phyloP scores from a whole-genome alignment of 1,140 invertebrate species.

The Lerema accius region DNA sequence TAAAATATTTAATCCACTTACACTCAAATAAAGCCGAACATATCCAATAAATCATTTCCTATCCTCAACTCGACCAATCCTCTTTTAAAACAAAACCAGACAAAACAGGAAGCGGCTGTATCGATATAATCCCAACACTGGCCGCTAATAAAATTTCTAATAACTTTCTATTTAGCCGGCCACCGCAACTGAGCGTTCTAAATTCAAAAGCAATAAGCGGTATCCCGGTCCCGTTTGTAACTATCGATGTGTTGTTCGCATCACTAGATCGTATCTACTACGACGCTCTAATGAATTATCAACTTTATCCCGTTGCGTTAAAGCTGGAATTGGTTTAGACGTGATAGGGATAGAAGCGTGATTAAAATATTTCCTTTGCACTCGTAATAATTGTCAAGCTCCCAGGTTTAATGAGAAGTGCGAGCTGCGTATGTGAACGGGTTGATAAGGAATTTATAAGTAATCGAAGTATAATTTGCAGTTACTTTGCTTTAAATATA shows the following conservation, averaged over 20 bases:
- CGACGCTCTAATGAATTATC: constrained; percentile 1
- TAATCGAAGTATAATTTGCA: constrained; percentile 6
- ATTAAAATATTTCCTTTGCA: constrained; percentile 34
- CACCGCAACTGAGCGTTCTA: constrained; percentile 47
- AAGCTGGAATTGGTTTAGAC: constrained; percentile 13
- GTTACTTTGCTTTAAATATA: neutral
- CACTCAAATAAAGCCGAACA: neutral
- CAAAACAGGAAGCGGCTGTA: constrained; percentile 36
- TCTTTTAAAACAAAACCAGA: constrained; percentile 22
- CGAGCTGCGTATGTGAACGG: constrained; percentile 9
- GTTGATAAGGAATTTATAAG: neutral
- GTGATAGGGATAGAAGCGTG: constrained; percentile 2
- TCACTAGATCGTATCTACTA: constrained; percentile 31
- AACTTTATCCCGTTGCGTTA: constrained; percentile 19
- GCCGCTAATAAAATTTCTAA: constrained; percentile 49
- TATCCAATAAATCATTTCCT: constrained; percentile 15
- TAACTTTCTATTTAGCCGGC: constrained; percentile 44
- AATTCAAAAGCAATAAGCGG: constrained; percentile 54
- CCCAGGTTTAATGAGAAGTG: constrained; percentile 40
- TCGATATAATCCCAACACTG: constrained; percentile 46
- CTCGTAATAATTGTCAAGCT: constrained; percentile 44
- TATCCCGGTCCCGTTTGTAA: constrained; percentile 43
- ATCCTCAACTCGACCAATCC: constrained; percentile 4
- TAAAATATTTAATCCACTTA: neutral
- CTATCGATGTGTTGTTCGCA: constrained; percentile 37